Evolutionary conservation across 2,113 vertebrate species (phyloP), one percentile per base, ranked within the genome.

Genomic region (Ibidorhyncha struthersii): DNA sequence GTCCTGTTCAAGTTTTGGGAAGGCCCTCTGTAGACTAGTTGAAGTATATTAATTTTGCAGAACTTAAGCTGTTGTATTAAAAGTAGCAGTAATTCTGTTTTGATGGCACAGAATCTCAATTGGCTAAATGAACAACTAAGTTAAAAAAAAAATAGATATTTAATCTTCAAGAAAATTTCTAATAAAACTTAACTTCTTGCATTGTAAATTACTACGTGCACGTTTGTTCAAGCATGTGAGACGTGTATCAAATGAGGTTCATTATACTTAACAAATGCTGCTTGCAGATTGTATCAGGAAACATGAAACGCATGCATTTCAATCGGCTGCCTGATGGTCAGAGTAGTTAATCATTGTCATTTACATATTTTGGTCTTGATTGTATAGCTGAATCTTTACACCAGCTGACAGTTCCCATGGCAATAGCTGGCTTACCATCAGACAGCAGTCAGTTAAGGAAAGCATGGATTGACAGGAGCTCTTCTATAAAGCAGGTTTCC

Each of bases 231-330:
- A 67, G 69, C 21, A 20, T 9, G 0, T 10, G 36, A 47, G 58
- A 14, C 10, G 21, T 25, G 5, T 14, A 14, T 86, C 19, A 20
- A 15, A 56, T 38, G 50, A 78, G 21, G 10, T 34, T 6, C 20
- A 0, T 81, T 89, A 4, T 17, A 17, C 14, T 73, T 67, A 1
- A 23, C 20, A 29, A 61, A n/a, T 0, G 8, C 1, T 6, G 18
- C 25, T 53, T 49, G 25, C 62, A 65, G 73, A 17, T 76, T 6
- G 0, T 34, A 1, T 77, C 21, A 1, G 36, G 19, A 40, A 12
- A 26, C 5, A 2, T 11, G 10, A 36, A 40, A 32, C 0, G 0
- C 0, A 1, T 53, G 45, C 14, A 0, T 88, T 76, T 49, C 11
- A 14, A 0, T 12, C 27, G 53, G 7, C 45, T 76, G 41, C 62